Evolutionary conservation across 2,797 vertebrate genomes (phyloP), one percentile per base, ranked within the genome.

Genomic region (Salarias fasciatus): DNA sequence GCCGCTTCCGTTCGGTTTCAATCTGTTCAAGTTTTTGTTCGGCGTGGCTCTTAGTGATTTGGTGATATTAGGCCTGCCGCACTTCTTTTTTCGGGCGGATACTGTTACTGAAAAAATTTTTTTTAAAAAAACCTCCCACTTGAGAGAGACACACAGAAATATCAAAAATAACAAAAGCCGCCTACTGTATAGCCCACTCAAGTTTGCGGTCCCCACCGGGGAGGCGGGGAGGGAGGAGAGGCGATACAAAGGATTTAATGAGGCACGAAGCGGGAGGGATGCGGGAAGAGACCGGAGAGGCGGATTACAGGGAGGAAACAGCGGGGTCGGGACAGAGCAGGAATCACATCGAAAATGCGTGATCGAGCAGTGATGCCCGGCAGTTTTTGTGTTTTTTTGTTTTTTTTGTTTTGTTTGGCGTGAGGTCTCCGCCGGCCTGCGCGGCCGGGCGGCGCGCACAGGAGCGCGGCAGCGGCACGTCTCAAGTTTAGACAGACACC

Each of bases 401-500:
- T n/a, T n/a, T n/a, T n/a, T n/a, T n/a, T n/a, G n/a, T n/a, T 29
- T 46, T 37, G 60, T 56, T 35, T 7, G 10, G 45, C 15, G 12
- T 44, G 48, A 53, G 31, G 64, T 49, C 52, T 28, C 42, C 30
- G 28, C 18, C 49, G 46, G 59, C 51, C 60, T 42, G 11, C 65
- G 3, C 36, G 36, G 10, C 31, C 31, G 10, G 50, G 18, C 63
- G 8, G 66, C 66, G 62, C 51, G 51, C 66, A 29, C 40, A 37
- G 18, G 45, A 54, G 56, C 63, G 68, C 69, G 51, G 79, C 62
- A 63, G 71, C 69, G 56, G 84, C 85, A 79, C 82, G 82, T 85
- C 77, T 76, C 73, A 89, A 85, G 72, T 82, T 84, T 68, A 69
- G 45, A 68, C 77, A 72, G 82, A 84, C 81, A 75, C 85, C 79